phyloP scores from a whole-genome alignment of 2,888 invertebrate species.

The Leptura quadrifasciata region DNA sequence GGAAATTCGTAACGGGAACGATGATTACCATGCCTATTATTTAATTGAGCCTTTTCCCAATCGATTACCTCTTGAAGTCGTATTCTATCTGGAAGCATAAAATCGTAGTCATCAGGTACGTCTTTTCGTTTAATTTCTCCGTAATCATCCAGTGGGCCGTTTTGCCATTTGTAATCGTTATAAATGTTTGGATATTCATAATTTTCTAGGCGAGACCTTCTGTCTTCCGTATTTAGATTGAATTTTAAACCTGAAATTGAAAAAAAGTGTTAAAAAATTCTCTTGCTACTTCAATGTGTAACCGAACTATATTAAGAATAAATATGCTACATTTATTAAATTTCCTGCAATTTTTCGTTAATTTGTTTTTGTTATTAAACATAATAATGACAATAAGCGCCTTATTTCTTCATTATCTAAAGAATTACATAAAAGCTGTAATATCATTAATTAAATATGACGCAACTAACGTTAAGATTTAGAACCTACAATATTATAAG shows the following conservation, averaged over 20 bases:
- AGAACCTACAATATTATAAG: too few species aligned
- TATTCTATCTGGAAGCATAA: constrained; percentile 28
- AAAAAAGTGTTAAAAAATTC: constrained; percentile 9
- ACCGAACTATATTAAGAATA: neutral
- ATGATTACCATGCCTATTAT: constrained; percentile 43
- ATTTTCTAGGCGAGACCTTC: constrained; percentile 45
- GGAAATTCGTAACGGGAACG: constrained; percentile 41
- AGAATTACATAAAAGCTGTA: too few species aligned
- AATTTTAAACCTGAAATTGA: constrained; percentile 58
- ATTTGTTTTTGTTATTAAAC: too few species aligned
- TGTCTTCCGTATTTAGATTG: constrained; percentile 50
- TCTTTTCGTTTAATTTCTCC: constrained; percentile 51
- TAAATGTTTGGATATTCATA: constrained; percentile 45
- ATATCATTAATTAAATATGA: too few species aligned
- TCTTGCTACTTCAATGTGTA: neutral
- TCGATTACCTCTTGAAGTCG: constrained; percentile 39
- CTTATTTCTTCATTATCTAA: too few species aligned
- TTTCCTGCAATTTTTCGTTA: too few species aligned
- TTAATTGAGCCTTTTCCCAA: constrained; percentile 45
- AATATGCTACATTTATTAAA: neutral
- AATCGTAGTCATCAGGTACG: constrained; percentile 48
- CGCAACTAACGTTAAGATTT: too few species aligned
- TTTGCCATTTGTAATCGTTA: constrained; percentile 39
- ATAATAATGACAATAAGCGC: too few species aligned
- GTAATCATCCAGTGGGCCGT: constrained; percentile 47